Base-by-base conservation (phyloP, 2,113 vertebrate genomes). In the Neodontobutis hainanensis region DNA sequence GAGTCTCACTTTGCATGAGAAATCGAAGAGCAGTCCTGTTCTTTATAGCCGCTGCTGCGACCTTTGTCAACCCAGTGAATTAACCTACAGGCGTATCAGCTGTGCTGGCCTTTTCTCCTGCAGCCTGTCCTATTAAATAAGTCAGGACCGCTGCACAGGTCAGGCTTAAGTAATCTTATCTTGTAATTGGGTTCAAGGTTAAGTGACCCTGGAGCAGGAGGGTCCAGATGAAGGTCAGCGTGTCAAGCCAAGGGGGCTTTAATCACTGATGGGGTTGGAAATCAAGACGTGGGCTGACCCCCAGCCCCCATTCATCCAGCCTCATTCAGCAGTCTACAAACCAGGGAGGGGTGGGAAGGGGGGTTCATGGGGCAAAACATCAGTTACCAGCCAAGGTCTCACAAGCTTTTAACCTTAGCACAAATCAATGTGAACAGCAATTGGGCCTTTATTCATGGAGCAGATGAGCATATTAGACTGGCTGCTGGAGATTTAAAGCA, bases 121-220 rank as follows among this genome's bases (percentile, higher is more conserved):
- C 12, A 79, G 79, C 79, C 85, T 59, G 81, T 83, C 83, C 90
- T 85, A 92, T 92, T 90, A 92, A 90, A 82, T 78, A 87, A 89
- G 86, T 87, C 79, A 88, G 88, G 79, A 72, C 75, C 88, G 52
- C 58, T 11, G 78, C 14, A 64, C 46, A 69, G 91, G 90, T 90
- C 90, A 90, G 83, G 80, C 89, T 91, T 90, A 92, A 92, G 88
- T 92, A 91, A 92, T 90, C 92, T 93, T 92, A 90, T 92, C 92
- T 90, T 93, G 93, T 94, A 93, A 94, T 94, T 94, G 92, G 89
- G 92, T 93, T 94, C 92, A 94, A 94, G 91, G 92, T 92, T 90
- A 94, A 92, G 87, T 90, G 92, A 93, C 92, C 92, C 84, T 58
- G 66, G 85, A 89, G 91, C 88, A 71, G 36, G 36, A 65, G 44